Evolutionary conservation across 2,113 vertebrate genomes (phyloP), one percentile per base, ranked within the genome.

Genomic region (Nicator chloris): DNA sequence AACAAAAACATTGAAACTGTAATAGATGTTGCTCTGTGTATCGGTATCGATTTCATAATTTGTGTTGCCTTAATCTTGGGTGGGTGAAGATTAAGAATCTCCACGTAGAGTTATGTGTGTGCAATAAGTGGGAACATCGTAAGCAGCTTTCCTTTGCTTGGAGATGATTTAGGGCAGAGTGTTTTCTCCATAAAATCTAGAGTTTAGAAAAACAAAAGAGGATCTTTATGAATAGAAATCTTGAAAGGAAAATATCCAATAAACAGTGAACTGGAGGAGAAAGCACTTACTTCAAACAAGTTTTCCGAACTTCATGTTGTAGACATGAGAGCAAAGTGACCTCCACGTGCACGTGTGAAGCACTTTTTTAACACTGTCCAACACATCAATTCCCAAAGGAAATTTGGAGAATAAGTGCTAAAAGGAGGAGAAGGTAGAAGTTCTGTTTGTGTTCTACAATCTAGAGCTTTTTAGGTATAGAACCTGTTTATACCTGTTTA

Each of bases 71-170:
- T 97, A 96, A 97, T 97, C 95, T 97, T 96, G 84, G 94, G 93
- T 94, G 95, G 97, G 96, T 97, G 90, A 93, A 95, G 96, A 93
- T 97, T 91, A 97, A 88, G 91, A 94, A 86, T 86, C 92, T 95
- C 85, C 15, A 7, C 22, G 23, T 35, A 63, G 85, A 91, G 75
- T 68, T 91, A 49, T 60, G 84, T 49, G 93, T 94, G 88, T 13
- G 79, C 83, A 96, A 96, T 78, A 83, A 81, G 79, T 31, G 33
- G 82, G 60, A 79, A 70, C 64, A 26, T 82, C 15, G 22, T 89
- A 51, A 86, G 90, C 90, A 81, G 83, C 86, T 94, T 87, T 82
- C 68, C 61, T 90, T 56, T 69, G 82, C 71, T 63, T 80, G 53
- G 51, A 77, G 77, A 93, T 31, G 73, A 70, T 84, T 96, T 71